Evolutionary conservation across 2,888 invertebrate species (phyloP).

Genomic region (Tinea semifulvella): DNA sequence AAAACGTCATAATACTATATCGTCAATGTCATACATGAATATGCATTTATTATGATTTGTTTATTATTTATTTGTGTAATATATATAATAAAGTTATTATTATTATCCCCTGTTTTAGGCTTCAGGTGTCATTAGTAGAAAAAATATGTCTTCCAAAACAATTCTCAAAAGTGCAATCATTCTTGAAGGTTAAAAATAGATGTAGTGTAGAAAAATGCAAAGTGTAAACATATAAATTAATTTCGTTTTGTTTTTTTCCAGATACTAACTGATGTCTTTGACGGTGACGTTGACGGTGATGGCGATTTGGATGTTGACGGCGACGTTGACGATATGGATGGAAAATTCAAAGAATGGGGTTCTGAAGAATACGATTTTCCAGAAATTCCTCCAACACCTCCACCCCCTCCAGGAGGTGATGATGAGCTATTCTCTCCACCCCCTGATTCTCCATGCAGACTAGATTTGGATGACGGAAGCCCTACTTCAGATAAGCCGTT

Average conservation of each 20-base stretch:
- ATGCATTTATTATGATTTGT: too few species aligned
- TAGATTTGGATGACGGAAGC: conserved; percentile 70
- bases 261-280: conserved; percentile 77
- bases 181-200: too few species aligned
- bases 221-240: too few species aligned
- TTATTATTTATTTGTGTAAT: too few species aligned
- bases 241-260: conserved; percentile 32
- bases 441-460: conserved; percentile 69
- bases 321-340: conserved; percentile 63
- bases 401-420: conserved; percentile 81
- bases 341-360: conserved; percentile 60
- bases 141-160: too few species aligned
- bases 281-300: neutral
- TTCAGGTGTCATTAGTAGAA: neutral
- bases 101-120: neutral
- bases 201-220: too few species aligned
- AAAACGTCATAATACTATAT: too few species aligned
- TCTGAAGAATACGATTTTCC: conserved; percentile 80
- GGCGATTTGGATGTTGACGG: conserved; percentile 44
- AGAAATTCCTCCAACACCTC: conserved; percentile 74
- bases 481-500: conserved; percentile 85
- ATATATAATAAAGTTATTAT: neutral
- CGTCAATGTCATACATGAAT: neutral
- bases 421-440: conserved; percentile 87
- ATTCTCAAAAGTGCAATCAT: too few species aligned